These are phyloP conservation scores for Drosophila lacertosa DNA, from an alignment of 1,140 invertebrate species.

Conservation along the genomic window DNA sequence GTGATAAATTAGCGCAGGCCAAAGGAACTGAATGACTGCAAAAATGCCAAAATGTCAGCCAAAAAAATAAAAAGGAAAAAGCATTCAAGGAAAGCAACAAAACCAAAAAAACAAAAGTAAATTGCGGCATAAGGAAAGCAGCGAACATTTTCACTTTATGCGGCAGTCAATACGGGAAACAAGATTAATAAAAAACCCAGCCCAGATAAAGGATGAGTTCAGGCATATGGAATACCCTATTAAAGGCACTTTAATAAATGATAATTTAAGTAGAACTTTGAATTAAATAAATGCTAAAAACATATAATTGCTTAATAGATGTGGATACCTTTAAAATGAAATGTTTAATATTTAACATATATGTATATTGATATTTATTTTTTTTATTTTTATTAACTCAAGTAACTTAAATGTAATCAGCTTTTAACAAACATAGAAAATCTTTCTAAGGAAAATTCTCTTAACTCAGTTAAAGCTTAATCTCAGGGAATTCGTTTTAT, in stretches of 20 bases:
- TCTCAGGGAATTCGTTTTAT: too few species aligned
- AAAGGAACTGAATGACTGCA: conserved; percentile 19
- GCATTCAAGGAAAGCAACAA: neutral
- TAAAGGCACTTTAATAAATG: neutral
- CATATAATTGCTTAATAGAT: too few species aligned
- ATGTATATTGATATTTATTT: too few species aligned
- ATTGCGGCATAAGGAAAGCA: conserved; percentile 32
- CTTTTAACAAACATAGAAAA: too few species aligned
- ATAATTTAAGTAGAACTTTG: too few species aligned
- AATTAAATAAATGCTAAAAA: too few species aligned
- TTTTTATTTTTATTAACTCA: too few species aligned
- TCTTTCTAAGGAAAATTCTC: too few species aligned
- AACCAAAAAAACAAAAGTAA: conserved; percentile 39
- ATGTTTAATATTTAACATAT: too few species aligned
- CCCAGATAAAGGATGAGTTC: conserved; percentile 6
- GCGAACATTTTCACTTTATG: conserved; percentile 52
- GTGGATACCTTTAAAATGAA: too few species aligned
- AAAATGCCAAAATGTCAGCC: conserved; percentile 26
- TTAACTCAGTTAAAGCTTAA: too few species aligned
- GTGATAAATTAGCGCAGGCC: conserved; percentile 46
- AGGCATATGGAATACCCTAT: conserved; percentile 19
- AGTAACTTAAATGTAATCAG: too few species aligned
- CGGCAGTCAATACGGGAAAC: conserved; percentile 12
- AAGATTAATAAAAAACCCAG: conserved; percentile 41
- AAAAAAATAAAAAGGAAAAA: conserved; percentile 7